Percentiles rank a stretch among this genome's conserved stretches.
These are phyloP conservation scores for Netelia virgata DNA, from an alignment of 2,888 invertebrate genomes.

Conservation along the genomic window DNA sequence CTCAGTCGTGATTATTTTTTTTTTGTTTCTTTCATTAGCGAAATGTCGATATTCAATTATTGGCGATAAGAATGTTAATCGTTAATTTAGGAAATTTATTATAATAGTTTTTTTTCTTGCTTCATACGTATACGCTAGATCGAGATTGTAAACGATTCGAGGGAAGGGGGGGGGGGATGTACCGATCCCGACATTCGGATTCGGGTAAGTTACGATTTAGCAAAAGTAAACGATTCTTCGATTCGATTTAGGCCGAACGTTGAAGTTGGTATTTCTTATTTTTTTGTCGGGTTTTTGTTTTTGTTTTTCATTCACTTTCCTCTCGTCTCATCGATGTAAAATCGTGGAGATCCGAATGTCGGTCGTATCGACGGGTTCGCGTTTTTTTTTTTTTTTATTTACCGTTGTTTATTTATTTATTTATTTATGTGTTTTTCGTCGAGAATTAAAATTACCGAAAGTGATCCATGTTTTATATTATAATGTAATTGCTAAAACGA, in stretches of 20 bases:
- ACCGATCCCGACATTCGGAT: constrained; percentile 14
- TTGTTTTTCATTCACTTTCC: constrained; percentile 11
- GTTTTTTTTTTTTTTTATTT: constrained; percentile 6
- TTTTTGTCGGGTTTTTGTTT: no score
- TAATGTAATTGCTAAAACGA: constrained; percentile 45
- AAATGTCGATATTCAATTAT: constrained; percentile 51
- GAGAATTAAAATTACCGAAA: constrained; percentile 55
- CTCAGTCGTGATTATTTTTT: constrained; percentile 68
- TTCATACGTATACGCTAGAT: constrained; percentile 29
- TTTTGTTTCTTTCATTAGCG: constrained; percentile 36
- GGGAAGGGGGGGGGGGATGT: no score
- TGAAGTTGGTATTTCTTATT: background rate
- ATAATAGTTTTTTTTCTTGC: constrained; percentile 32
- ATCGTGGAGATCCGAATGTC: constrained; percentile 20
- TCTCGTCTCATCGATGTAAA: constrained; percentile 9
- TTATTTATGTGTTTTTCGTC: constrained; percentile 8
- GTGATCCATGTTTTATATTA: constrained; percentile 16
- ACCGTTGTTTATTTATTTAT: background rate
- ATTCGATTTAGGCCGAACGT: constrained; percentile 61
- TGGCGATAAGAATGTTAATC: constrained; percentile 43
- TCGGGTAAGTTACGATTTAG: constrained; percentile 6
- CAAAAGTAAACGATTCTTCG: constrained; percentile 17
- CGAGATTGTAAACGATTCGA: constrained; percentile 36
- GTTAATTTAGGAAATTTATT: constrained; percentile 52
- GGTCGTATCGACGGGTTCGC: constrained; percentile 25